Percentiles rank a stretch among this genome's conserved stretches.
phyloP scores from a whole-genome alignment of 2,797 vertebrate species.

The Malurus splendens region DNA sequence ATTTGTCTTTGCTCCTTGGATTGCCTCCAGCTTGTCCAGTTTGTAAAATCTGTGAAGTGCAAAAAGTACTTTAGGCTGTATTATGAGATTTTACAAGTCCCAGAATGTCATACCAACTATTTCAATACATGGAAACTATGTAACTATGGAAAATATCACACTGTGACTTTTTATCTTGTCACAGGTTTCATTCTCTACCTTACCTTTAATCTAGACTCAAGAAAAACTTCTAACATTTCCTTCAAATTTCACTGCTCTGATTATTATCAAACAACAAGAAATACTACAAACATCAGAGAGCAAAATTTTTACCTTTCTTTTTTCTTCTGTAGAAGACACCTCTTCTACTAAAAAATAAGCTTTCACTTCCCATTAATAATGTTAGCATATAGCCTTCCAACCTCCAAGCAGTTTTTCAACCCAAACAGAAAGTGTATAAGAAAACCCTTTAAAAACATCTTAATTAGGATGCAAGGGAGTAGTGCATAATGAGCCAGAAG shows the following conservation, averaged over 20 bases:
- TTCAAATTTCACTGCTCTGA: not conserved
- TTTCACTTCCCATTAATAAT: not conserved
- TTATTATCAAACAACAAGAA: not conserved
- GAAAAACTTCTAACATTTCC: not conserved
- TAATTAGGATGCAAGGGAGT: not conserved
- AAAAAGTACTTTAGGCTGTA: not conserved
- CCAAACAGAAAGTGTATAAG: not conserved
- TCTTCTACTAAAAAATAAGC: not conserved
- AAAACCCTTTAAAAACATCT: not conserved
- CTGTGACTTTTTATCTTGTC: not conserved
- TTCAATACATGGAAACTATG: not conserved
- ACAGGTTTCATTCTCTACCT: not conserved
- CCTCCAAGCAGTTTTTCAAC: not conserved
- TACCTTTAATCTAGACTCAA: not conserved
- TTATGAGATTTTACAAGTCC: not conserved
- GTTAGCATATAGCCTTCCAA: not conserved
- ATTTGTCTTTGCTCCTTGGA: not conserved
- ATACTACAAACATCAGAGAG: not conserved
- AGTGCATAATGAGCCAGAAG: not conserved
- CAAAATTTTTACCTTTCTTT: not conserved
- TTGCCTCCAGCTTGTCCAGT: not conserved
- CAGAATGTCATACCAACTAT: accelerated
- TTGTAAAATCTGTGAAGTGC: not conserved
- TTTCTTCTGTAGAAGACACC: not conserved
- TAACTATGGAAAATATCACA: not conserved